These are phyloP conservation scores for Zaprionus africanus DNA, from an alignment of 1,140 invertebrate species.

Conservation along the genomic window DNA sequence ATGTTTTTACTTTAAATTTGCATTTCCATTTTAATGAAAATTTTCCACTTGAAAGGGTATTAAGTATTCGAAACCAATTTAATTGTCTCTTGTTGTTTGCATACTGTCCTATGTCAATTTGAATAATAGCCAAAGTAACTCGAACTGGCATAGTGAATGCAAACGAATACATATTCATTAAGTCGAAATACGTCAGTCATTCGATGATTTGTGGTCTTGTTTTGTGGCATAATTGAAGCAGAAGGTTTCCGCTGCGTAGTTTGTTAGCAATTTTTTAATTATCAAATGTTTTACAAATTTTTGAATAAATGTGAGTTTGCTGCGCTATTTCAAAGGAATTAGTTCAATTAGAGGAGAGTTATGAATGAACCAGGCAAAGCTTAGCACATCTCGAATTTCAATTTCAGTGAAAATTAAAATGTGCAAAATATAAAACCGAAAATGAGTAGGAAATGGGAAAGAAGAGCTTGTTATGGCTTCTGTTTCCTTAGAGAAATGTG, in stretches of 20 bases:
- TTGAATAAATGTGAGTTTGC: not conserved
- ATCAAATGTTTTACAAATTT: constrained; percentile 11
- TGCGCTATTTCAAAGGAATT: not conserved
- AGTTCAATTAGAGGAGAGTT: not conserved
- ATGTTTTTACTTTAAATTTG: not conserved
- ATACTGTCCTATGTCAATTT: constrained; percentile 30
- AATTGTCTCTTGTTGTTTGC: not conserved
- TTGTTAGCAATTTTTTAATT: constrained; percentile 29
- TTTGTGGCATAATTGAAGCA: constrained; percentile 24
- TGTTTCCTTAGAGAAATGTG: not conserved
- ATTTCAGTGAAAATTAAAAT: not conserved
- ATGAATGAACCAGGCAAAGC: not conserved
- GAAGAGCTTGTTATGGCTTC: not conserved
- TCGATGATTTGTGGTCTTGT: constrained; percentile 12
- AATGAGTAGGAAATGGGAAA: not conserved
- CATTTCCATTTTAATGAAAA: not conserved
- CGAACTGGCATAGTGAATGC: not conserved
- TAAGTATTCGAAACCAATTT: not conserved
- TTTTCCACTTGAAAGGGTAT: not conserved
- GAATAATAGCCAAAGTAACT: constrained; percentile 32
- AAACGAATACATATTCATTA: constrained; percentile 9
- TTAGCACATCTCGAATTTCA: not conserved
- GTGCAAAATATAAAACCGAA: not conserved
- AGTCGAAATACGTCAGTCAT: not conserved
- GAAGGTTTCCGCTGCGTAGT: not conserved